phyloP scores from a whole-genome alignment of 2,113 vertebrate species.

The Theristicus caerulescens region DNA sequence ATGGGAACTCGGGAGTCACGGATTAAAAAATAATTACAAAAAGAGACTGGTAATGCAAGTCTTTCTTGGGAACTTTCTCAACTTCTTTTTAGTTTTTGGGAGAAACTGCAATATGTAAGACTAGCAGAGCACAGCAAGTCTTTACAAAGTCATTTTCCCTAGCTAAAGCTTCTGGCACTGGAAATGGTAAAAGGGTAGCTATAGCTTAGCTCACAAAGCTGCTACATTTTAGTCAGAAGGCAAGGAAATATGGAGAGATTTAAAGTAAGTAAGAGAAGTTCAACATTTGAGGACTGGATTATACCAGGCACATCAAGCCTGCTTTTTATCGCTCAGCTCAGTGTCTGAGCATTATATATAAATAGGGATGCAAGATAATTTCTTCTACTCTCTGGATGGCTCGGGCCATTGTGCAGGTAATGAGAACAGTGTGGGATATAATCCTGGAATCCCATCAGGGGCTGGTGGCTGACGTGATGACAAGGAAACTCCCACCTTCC shows the following conservation, averaged over 20 bases:
- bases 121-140: not conserved
- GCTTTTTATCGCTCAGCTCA: not conserved
- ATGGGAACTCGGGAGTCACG: not conserved
- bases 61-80: not conserved
- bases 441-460: not conserved
- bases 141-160: not conserved
- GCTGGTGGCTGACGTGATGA: not conserved
- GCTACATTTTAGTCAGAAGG: not conserved
- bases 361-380: not conserved
- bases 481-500: not conserved
- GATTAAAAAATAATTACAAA: not conserved
- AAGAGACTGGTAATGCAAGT: not conserved
- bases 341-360: not conserved
- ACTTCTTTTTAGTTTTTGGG: not conserved
- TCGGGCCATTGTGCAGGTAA: not conserved
- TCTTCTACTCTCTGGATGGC: not conserved
- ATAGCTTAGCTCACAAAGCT: not conserved
- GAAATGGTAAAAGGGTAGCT: not conserved
- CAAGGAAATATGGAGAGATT: not conserved
- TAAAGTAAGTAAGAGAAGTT: conserved; percentile 1
- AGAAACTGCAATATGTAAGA: not conserved
- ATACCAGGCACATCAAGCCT: not conserved
- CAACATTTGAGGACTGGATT: not conserved
- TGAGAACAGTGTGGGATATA: not conserved
- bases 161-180: not conserved